Percentiles rank a stretch among this genome's conserved stretches.
phyloP scores from a whole-genome alignment of 2,888 invertebrate genomes.

The Pseudanteris insignis region DNA sequence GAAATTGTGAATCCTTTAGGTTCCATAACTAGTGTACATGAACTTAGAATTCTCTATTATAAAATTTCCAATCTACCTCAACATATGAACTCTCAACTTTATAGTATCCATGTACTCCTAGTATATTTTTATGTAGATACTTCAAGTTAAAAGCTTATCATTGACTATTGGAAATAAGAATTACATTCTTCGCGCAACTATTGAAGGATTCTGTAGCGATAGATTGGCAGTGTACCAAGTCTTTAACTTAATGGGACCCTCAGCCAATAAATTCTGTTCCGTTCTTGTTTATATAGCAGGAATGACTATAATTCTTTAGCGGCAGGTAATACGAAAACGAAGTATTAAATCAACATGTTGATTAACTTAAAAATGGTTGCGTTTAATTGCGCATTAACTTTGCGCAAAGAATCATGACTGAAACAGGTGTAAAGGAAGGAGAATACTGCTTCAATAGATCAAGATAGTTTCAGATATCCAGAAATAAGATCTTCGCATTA shows the following conservation, averaged over 20 bases:
- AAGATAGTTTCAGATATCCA: too few relatives aligned
- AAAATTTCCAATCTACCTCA: slow-evolving; percentile 12
- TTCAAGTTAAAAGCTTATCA: neutral
- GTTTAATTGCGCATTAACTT: too few relatives aligned
- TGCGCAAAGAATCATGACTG: too few relatives aligned
- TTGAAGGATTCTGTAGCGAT: neutral
- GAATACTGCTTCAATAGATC: too few relatives aligned
- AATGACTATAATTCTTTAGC: too few relatives aligned
- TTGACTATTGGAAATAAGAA: neutral
- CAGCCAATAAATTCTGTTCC: neutral
- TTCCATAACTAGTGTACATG: slow-evolving; percentile 44
- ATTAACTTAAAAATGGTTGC: too few relatives aligned
- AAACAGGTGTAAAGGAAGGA: too few relatives aligned
- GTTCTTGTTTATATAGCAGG: neutral
- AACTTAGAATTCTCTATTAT: slow-evolving; percentile 40
- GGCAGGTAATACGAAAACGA: too few relatives aligned
- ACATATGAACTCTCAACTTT: slow-evolving; percentile 40
- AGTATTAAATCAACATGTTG: too few relatives aligned
- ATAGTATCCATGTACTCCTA: slow-evolving; percentile 29
- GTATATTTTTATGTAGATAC: slow-evolving; percentile 28
- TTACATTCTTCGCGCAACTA: neutral
- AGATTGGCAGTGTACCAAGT: neutral
- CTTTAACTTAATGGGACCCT: neutral
- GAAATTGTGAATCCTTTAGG: slow-evolving; percentile 44
- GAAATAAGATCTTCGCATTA: too few relatives aligned